Evolutionary conservation across 2,888 invertebrate genomes (phyloP), one percentile per base, ranked within the genome.

Genomic region (Callyntrura guangdongensis): DNA sequence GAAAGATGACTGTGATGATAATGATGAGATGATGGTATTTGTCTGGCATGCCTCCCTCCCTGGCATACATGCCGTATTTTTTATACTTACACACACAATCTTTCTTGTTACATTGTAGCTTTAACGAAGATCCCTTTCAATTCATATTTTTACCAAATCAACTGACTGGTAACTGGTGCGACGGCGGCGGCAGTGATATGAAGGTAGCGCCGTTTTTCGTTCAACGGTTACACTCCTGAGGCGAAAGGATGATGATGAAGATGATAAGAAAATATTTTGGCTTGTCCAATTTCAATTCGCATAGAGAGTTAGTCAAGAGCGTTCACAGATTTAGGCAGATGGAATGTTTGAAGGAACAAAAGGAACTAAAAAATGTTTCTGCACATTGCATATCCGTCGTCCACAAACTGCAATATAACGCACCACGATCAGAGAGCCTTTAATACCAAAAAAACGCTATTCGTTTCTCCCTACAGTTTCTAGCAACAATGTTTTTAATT

Each of bases 91-190:
- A 5, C 49, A 11, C 49, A 0, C 5, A 22, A 22, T 8, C 22
- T 74, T 61, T 61, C 20, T 8, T 53, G n/a, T 53, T 59, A n/a
- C 17, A 64, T 69, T 36, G 6, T 47, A 74, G 49, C 74, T 22
- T 3, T 6, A 22, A 47, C 47, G 74, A 74, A 72, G 17, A 49
- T 74, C 20, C 69, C 84, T 84, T 27, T 61, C 49, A 49, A 27
- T 82, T 83, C n/a, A n/a, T 47, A 83, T 64, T 72, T 69, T 77
- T 69, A 77, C 53, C 12, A 77, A 77, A 82, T 47, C 25, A 67
- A 84, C 69, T 84, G 22, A 69, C 72, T 53, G 27, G 36, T 36
- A 36, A 36, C 36, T 36, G 36, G 36, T 36, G 6, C 36, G 36
- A 36, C 36, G 36, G 36, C 36, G 36, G 36, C 36, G 36, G n/a